Percentiles rank a stretch among this genome's conserved stretches.
phyloP scores from a whole-genome alignment of 1,140 invertebrate species.

The Drosophila gunungcola region DNA sequence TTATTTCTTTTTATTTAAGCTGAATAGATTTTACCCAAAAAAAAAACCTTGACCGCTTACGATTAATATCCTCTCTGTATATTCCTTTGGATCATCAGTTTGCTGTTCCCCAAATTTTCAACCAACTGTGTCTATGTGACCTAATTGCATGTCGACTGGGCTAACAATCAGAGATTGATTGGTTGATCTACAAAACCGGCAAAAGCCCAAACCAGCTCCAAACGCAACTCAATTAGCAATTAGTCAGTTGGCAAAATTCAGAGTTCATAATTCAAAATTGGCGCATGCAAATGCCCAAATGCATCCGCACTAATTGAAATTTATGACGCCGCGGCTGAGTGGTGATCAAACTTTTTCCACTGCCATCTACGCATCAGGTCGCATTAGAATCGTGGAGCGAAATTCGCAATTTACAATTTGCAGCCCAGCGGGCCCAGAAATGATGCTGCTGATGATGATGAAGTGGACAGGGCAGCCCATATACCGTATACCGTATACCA shows the following conservation, averaged over 20 bases:
- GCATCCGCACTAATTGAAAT: slow-evolving; percentile 58
- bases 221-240: slow-evolving; percentile 60
- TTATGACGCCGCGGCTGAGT: slow-evolving; percentile 49
- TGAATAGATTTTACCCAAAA: too few species aligned
- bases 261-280: slow-evolving; percentile 73
- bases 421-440: slow-evolving; percentile 21
- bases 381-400: slow-evolving; percentile 44
- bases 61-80: not conserved
- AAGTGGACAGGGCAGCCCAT: slow-evolving; percentile 22
- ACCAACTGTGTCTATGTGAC: slow-evolving; percentile 19
- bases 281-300: slow-evolving; percentile 46
- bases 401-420: slow-evolving; percentile 56
- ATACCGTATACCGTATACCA: slow-evolving; percentile 37
- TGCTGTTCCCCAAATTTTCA: not conserved
- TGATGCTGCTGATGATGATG: slow-evolving; percentile 26
- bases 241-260: slow-evolving; percentile 48
- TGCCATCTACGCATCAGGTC: slow-evolving; percentile 25
- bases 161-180: slow-evolving; percentile 43
- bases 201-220: slow-evolving; percentile 5
- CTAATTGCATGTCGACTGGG: slow-evolving; percentile 27
- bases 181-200: slow-evolving; percentile 25
- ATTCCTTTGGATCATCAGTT: not conserved
- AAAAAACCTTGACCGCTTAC: too few species aligned
- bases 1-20: too few species aligned
- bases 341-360: slow-evolving; percentile 28